A percentile compares a stretch with the other conserved stretches of the same genome.
Evolutionary conservation across 2,113 vertebrate genomes (phyloP).

Genomic region (Chiloscyllium plagiosum): DNA sequence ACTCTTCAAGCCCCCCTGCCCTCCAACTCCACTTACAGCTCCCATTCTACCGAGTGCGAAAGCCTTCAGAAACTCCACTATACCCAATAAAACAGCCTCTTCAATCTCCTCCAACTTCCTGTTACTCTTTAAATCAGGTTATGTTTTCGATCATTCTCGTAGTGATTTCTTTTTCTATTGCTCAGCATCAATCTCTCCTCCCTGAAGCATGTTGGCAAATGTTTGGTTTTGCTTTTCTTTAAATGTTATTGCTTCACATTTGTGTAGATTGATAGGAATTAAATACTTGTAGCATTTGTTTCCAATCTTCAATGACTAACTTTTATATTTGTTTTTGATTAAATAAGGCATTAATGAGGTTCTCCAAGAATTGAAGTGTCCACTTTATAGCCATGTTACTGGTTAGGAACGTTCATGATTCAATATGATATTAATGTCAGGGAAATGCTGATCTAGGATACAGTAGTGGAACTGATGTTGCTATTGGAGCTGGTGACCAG

Average conservation of each 20-base stretch:
- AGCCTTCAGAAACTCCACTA: neutral
- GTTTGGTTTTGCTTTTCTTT: neutral
- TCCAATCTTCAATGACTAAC: neutral
- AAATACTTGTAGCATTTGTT: neutral
- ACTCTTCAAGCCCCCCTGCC: neutral
- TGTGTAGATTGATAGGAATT: neutral
- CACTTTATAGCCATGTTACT: neutral
- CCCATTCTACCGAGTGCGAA: neutral
- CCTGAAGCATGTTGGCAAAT: neutral
- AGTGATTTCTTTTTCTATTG: neutral
- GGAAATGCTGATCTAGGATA: neutral
- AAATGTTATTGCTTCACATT: neutral
- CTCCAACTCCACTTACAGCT: neutral
- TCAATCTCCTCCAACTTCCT: neutral
- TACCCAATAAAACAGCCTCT: neutral
- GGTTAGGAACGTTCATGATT: neutral
- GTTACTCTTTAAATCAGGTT: neutral
- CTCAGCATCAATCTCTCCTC: neutral
- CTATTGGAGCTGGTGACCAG: neutral
- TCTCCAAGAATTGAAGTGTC: neutral
- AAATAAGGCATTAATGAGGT: neutral
- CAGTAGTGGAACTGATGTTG: neutral
- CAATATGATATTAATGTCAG: neutral
- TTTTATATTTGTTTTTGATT: neutral
- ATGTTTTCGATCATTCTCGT: neutral